Percentiles rank a stretch among this genome's conserved stretches.
Conservation (phyloP, 2,113 vertebrate genomes). For the Puntigrus tetrazona region DNA sequence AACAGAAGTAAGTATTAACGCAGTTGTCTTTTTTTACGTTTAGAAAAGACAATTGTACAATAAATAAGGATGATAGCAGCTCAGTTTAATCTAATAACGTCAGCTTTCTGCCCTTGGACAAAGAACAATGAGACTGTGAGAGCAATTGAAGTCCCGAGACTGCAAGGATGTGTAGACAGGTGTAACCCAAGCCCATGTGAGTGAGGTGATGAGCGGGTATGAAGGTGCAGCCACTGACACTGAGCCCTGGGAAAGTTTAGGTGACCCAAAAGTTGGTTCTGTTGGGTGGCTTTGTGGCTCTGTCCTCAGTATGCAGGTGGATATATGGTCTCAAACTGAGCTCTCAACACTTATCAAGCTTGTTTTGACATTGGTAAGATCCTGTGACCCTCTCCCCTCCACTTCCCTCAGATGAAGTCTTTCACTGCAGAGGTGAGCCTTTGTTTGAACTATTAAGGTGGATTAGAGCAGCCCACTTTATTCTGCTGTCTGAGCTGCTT, state of each 20-base stretch:
- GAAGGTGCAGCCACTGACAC: constrained; percentile 56
- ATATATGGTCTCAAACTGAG: constrained; percentile 26
- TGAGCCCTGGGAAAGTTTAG: constrained; percentile 73
- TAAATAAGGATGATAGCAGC: neutral
- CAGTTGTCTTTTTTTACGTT: neutral
- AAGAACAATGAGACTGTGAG: constrained; percentile 34
- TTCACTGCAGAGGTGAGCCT: constrained; percentile 25
- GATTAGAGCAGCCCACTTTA: constrained; percentile 37
- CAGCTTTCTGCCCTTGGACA: constrained; percentile 35
- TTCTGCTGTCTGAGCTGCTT: constrained; percentile 39
- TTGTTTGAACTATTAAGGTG: constrained; percentile 45
- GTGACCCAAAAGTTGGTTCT: constrained; percentile 63
- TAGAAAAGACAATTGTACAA: neutral
- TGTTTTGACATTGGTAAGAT: constrained; percentile 52
- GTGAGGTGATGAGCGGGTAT: constrained; percentile 45
- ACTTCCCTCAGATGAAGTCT: neutral
- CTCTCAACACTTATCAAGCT: constrained; percentile 54
- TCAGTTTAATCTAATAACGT: constrained; percentile 21
- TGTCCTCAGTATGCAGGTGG: constrained; percentile 25
- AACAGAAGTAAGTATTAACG: neutral
- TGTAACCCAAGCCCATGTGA: constrained; percentile 66
- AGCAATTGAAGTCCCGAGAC: constrained; percentile 1
- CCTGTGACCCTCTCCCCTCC: neutral
- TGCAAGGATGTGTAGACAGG: constrained; percentile 64
- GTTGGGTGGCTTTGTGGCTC: constrained; percentile 48